Evolutionary conservation across 1,140 invertebrate species (phyloP), one percentile per base, ranked within the genome.

Genomic region (Agrilus planipennis): DNA sequence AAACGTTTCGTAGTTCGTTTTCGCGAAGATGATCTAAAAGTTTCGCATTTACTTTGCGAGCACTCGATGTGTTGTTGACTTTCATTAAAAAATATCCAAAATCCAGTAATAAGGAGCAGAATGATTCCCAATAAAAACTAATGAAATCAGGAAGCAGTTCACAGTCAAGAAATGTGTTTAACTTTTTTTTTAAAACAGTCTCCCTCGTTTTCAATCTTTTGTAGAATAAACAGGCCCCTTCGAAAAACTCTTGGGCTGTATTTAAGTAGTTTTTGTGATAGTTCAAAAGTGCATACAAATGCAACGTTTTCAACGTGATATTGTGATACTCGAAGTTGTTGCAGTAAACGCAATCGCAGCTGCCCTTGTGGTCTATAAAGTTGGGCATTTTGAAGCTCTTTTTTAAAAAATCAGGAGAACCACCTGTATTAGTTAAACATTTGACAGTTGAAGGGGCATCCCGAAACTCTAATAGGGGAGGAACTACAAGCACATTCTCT

Each of bases 261-360:
- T 20, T 27, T 7, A 9, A 7, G 23, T 27, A 7, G 12, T 27
- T 27, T 9, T 12, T 27, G 7, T 7, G 17, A 10, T 30, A 30
- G 22, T 40, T 31, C 3, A 17, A 19, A 30, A 25, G 12, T 4
- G 25, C 41, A 15, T 42, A 15, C 16, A 42, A 37, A 20, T 28
- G 7, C 10, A 37, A 31, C 9, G 12, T 12, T 5, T 23, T 20
- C 10, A 42, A 21, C 1, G 16, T 21, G 2, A 37, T 15, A 17
- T 30, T 17, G 29, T 42, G 19, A 21, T 37, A 42, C 19, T 37
- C 34, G 12, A 42, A 2, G 0, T n/a, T 36, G 7, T 31, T 15
- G 18, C 41, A 42, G 14, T 36, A 31, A 21, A 37, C 36, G 18
- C 41, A 42, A 4, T 42, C 11, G 27, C 41, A 42, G 9, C 17